Conservation (phyloP, 2,888 invertebrate species). For the Microchrysa polita region DNA sequence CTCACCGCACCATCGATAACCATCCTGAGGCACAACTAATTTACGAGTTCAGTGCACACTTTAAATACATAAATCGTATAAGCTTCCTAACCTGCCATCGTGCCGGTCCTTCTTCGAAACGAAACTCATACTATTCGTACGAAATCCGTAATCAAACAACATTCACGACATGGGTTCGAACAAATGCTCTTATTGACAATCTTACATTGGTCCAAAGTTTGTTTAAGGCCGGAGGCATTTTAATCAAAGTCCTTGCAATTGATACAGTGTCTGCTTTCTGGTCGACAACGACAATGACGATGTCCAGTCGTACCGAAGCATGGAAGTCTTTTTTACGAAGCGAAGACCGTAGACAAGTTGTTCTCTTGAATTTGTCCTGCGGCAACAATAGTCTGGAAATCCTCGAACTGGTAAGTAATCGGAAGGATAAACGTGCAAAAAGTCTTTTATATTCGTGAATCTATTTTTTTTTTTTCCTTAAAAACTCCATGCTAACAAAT, state of each 20-base stretch:
- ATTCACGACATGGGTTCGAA: slow-evolving; percentile 31
- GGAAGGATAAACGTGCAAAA: slow-evolving; percentile 32
- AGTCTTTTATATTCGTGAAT: slow-evolving; percentile 17
- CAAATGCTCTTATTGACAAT: slow-evolving; percentile 37
- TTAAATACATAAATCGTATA: slow-evolving; percentile 60
- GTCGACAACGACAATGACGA: slow-evolving; percentile 21
- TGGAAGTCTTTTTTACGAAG: slow-evolving; percentile 54
- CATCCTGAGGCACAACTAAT: slow-evolving; percentile 54
- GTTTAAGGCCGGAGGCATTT: slow-evolving; percentile 52
- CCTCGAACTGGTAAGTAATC: slow-evolving; percentile 60
- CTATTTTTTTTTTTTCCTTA: no score
- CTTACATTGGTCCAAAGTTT: slow-evolving; percentile 45
- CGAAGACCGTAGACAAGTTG: slow-evolving; percentile 59
- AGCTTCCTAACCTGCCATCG: slow-evolving; percentile 56
- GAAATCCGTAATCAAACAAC: slow-evolving; percentile 37
- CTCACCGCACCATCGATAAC: not conserved
- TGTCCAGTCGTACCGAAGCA: slow-evolving; percentile 37
- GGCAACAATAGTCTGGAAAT: slow-evolving; percentile 59
- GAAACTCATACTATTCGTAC: slow-evolving; percentile 44
- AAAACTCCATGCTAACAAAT: slow-evolving; percentile 16
- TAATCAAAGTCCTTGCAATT: slow-evolving; percentile 57
- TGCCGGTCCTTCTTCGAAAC: slow-evolving; percentile 46
- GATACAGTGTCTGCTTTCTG: slow-evolving; percentile 53
- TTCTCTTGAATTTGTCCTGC: slow-evolving; percentile 60
- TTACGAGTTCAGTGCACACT: slow-evolving; percentile 56